These are phyloP conservation scores for Bryconaethiops microstoma DNA, from an alignment of 2,797 vertebrate genomes.

Conservation along the genomic window DNA sequence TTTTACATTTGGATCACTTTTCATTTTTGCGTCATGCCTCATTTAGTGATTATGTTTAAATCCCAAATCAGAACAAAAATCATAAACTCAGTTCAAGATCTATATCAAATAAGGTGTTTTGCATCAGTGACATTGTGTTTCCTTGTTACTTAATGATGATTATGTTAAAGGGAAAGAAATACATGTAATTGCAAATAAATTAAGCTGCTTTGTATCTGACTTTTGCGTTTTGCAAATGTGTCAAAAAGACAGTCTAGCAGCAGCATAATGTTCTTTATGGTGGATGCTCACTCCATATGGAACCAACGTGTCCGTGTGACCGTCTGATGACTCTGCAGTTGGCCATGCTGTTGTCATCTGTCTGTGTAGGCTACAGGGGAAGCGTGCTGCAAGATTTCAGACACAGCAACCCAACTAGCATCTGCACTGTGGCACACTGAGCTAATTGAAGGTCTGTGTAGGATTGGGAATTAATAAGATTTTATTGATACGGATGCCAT, in stretches of 20 bases:
- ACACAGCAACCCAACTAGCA: constrained; percentile 46
- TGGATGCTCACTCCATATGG: not conserved
- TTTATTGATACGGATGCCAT: too few species aligned
- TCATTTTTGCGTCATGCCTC: too few species aligned
- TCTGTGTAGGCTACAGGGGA: constrained; percentile 51
- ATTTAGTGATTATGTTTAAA: too few species aligned
- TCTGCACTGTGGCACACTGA: constrained; percentile 52
- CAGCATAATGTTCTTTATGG: not conserved
- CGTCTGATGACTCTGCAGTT: constrained; percentile 47
- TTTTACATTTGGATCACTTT: too few species aligned
- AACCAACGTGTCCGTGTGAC: constrained; percentile 16
- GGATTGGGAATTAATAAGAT: too few species aligned
- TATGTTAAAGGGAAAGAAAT: not conserved
- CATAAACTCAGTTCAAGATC: too few species aligned
- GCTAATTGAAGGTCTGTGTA: constrained; percentile 60
- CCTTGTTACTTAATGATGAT: not conserved
- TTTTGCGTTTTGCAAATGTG: not conserved
- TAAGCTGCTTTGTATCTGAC: not conserved
- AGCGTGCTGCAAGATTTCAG: constrained; percentile 52
- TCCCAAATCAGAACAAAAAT: too few species aligned
- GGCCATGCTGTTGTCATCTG: constrained; percentile 40
- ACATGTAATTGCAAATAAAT: not conserved
- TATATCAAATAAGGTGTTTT: not conserved
- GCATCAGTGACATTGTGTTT: not conserved
- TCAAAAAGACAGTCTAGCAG: not conserved